phyloP scores from a whole-genome alignment of 2,797 vertebrate species.

The Pangasius krempfi region DNA sequence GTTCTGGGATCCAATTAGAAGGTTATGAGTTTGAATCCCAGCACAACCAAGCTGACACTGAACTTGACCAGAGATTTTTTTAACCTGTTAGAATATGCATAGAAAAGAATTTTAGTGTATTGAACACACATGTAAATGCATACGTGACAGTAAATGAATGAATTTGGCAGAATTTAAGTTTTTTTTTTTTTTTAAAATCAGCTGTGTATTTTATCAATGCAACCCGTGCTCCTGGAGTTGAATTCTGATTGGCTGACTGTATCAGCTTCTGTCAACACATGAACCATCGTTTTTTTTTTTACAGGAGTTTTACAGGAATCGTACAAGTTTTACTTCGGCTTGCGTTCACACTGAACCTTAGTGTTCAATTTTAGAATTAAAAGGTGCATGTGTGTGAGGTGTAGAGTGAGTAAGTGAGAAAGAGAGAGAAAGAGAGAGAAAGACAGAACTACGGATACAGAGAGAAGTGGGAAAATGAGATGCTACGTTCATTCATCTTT shows the following conservation, averaged over 20 bases:
- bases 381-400: not conserved
- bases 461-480: not conserved
- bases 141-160: not conserved
- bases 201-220: too few relatives aligned
- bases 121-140: not conserved
- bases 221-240: too few relatives aligned
- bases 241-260: too few relatives aligned
- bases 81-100: not conserved
- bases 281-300: too few relatives aligned
- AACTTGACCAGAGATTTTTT: too few relatives aligned
- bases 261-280: too few relatives aligned
- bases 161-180: not conserved
- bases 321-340: not conserved
- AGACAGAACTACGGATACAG: not conserved
- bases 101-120: not conserved
- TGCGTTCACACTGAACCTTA: not conserved
- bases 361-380: not conserved
- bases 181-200: too few relatives aligned
- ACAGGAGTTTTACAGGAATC: not conserved
- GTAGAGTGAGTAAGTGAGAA: not conserved
- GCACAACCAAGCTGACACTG: not conserved
- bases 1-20: not conserved
- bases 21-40: not conserved
- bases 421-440: not conserved
- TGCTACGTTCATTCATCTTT: not conserved